Evolutionary conservation across 2,113 vertebrate genomes (phyloP), one percentile per base, ranked within the genome.

Genomic region (Aegithalos caudatus): DNA sequence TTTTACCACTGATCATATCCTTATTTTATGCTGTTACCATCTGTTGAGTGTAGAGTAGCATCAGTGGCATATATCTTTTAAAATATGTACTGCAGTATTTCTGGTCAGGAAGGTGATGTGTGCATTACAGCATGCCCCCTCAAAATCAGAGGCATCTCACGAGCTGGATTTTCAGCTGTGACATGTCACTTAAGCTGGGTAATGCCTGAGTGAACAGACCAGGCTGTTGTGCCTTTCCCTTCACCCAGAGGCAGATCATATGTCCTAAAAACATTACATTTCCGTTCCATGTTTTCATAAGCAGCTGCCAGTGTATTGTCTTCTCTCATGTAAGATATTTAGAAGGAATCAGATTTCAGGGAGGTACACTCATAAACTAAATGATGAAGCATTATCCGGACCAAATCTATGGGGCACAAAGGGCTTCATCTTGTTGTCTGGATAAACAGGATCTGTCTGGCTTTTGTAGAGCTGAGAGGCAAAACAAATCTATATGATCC

Each of bases 111-210:
- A 60, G 47, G 67, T 54, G 65, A 91, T 86, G 80, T 70, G 88
- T 77, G 74, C 70, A 64, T 91, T 85, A 70, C 48, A 13, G 35
- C 81, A 73, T 85, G 57, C 10, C n/a, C 50, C 45, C 19, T 1
- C 73, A 81, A 85, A 18, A 3, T 85, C 93, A 81, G 73, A 76
- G 70, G 90, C 79, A 93, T 81, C 67, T 80, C 7, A 2, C 0
- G 0, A 81, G 77, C 70, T 86, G 69, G 40, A 88, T 95, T 95
- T 94, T 94, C 77, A 90, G 78, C 92, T 95, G 89, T 92, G 88
- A n/a, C 72, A 45, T 86, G 95, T 91, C 84, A 86, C 66, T 92
- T 94, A 67, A 88, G 14, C 66, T 84, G 48, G 76, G 71, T 51
- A 25, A 28, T 69, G 81, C 76, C 81, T 50, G 31, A 70, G 24